phyloP scores from a whole-genome alignment of 92 coral and sea anemone genomes.

The Heteractis magnifica region DNA sequence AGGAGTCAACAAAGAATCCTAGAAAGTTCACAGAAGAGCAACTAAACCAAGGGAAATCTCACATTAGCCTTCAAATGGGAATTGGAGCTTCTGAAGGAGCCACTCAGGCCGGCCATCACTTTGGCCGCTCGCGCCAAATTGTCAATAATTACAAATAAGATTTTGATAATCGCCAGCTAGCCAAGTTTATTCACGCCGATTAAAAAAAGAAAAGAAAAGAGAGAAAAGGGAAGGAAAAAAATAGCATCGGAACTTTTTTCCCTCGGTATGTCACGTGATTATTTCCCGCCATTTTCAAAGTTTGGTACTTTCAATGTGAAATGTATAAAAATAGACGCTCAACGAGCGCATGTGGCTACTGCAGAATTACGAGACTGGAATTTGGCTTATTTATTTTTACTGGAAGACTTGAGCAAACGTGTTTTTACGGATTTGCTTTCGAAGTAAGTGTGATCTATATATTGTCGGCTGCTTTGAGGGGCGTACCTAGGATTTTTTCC shows the following conservation, averaged over 20 bases:
- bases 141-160: slow-evolving; percentile 44
- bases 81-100: slow-evolving; percentile 61
- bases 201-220: background rate
- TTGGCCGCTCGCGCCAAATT: slow-evolving; percentile 75
- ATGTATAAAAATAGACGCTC: background rate
- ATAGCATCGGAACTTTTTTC: background rate
- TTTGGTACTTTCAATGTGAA: background rate
- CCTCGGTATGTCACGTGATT: background rate
- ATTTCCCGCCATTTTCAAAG: background rate
- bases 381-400: no score
- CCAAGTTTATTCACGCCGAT: background rate
- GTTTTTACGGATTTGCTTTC: no score
- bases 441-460: no score
- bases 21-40: slow-evolving; percentile 82
- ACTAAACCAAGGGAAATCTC: slow-evolving; percentile 64
- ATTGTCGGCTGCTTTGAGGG: no score
- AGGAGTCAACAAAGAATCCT: slow-evolving; percentile 61
- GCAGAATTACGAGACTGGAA: no score
- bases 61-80: slow-evolving; percentile 83
- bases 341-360: no score
- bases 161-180: background rate
- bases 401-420: no score
- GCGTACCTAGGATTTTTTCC: background rate
- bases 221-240: background rate
- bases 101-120: slow-evolving; percentile 69